phyloP scores from a whole-genome alignment of 2,888 invertebrate species.

The Pyrrhosoma nymphula region DNA sequence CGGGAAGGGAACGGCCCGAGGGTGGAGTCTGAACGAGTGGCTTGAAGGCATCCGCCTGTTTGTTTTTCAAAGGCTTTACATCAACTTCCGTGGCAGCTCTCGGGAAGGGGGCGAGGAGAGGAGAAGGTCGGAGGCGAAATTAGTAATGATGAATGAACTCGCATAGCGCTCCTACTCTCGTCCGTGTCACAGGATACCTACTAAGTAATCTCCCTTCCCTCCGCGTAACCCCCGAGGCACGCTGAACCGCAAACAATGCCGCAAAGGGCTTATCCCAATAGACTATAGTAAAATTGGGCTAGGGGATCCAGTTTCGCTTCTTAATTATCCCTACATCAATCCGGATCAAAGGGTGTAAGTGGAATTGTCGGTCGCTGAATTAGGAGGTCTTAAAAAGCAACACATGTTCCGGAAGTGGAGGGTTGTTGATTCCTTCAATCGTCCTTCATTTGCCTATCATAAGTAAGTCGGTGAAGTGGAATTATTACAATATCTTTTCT shows the following conservation, averaged over 20 bases:
- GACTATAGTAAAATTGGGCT: background rate
- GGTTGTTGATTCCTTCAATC: too few relatives aligned
- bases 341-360: background rate
- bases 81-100: conserved; percentile 58
- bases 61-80: conserved; percentile 60
- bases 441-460: too few relatives aligned
- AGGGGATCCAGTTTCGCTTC: background rate
- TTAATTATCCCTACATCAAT: background rate
- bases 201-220: background rate
- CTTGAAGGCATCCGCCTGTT: conserved; percentile 34
- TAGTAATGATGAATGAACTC: conserved; percentile 65
- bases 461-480: too few relatives aligned
- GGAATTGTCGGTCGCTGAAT: background rate
- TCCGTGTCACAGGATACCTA: conserved; percentile 11
- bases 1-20: background rate
- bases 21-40: background rate
- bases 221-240: background rate
- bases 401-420: too few relatives aligned
- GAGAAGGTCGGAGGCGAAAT: conserved; percentile 1
- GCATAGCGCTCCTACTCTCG: conserved; percentile 1
- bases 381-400: background rate
- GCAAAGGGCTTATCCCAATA: background rate
- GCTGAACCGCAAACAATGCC: background rate
- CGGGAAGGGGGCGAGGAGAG: background rate
- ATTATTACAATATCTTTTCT: too few relatives aligned